phyloP scores from a whole-genome alignment of 1,140 invertebrate species.

The Lasioglossum albipes region DNA sequence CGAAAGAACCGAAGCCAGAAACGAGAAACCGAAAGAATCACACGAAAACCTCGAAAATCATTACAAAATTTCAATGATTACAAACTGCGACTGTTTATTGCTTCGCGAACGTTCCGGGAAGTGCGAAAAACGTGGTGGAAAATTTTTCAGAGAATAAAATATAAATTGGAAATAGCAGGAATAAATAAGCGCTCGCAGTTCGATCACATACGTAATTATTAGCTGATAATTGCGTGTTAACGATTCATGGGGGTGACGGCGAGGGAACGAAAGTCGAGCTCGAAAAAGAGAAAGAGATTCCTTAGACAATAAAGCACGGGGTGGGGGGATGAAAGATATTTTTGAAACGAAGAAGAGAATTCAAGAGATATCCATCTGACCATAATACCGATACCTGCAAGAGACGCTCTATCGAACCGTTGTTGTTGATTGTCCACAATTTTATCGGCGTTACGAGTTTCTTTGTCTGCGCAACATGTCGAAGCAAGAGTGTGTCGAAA shows the following conservation, averaged over 20 bases:
- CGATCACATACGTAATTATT: neutral
- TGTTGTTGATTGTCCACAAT: conserved; percentile 60
- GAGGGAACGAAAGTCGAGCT: neutral
- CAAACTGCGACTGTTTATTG: too few species aligned
- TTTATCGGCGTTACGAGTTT: conserved; percentile 59
- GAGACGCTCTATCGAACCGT: conserved; percentile 52
- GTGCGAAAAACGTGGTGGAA: too few species aligned
- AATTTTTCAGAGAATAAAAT: too few species aligned
- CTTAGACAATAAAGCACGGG: conserved; percentile 22
- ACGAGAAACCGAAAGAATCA: neutral
- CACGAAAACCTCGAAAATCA: neutral
- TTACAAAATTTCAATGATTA: neutral
- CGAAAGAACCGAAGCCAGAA: neutral
- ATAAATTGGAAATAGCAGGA: too few species aligned
- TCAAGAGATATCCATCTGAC: conserved; percentile 48
- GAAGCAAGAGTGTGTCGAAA: too few species aligned
- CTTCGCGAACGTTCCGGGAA: too few species aligned
- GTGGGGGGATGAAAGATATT: conserved; percentile 36
- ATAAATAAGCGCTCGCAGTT: too few species aligned
- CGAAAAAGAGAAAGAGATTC: neutral
- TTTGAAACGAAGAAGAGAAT: conserved; percentile 43
- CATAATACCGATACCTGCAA: conserved; percentile 63
- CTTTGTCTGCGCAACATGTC: conserved; percentile 44
- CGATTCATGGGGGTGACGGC: conserved; percentile 18
- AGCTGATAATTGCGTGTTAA: conserved; percentile 30